phyloP scores from a whole-genome alignment of 2,113 vertebrate genomes.

The Gambusia affinis region DNA sequence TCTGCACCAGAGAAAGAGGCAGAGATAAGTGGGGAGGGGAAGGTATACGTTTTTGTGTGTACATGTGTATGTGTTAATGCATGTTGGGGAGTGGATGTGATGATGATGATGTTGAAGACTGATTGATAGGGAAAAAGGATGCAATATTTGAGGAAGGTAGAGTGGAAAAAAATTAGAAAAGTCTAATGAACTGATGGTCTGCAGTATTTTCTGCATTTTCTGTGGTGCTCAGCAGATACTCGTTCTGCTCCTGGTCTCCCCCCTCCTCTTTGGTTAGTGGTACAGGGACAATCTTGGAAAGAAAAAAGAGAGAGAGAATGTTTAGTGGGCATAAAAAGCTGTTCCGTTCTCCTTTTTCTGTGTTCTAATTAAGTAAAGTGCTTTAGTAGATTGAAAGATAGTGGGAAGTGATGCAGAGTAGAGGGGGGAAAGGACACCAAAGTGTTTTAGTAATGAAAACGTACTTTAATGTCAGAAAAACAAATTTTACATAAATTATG shows the following conservation, averaged over 20 bases:
- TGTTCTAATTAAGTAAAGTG: conserved; percentile 75
- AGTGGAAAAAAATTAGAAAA: conserved; percentile 38
- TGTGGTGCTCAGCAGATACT: conserved; percentile 83
- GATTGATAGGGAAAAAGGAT: conserved; percentile 26
- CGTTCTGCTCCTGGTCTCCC: conserved; percentile 55
- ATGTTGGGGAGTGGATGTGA: neutral
- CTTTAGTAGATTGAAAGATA: conserved; percentile 78
- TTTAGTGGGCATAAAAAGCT: conserved; percentile 60
- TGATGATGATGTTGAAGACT: conserved; percentile 34
- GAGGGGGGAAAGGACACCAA: neutral
- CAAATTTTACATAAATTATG: neutral
- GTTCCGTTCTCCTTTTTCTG: conserved; percentile 64
- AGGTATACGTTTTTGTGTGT: neutral
- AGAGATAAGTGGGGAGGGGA: conserved; percentile 5
- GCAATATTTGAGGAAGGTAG: conserved; percentile 3
- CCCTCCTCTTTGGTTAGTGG: conserved; percentile 12
- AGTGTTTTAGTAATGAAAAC: conserved; percentile 27
- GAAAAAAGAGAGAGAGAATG: conserved; percentile 7
- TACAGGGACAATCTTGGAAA: conserved; percentile 22
- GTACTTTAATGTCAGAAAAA: conserved; percentile 41
- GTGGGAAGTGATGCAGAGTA: conserved; percentile 49
- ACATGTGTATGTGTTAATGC: neutral
- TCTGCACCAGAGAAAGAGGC: conserved; percentile 36
- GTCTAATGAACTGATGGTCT: conserved; percentile 79
- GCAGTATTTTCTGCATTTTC: conserved; percentile 80